Evolutionary conservation across 2,888 invertebrate genomes (phyloP), one percentile per base, ranked within the genome.

Genomic region (Plusia festucae): DNA sequence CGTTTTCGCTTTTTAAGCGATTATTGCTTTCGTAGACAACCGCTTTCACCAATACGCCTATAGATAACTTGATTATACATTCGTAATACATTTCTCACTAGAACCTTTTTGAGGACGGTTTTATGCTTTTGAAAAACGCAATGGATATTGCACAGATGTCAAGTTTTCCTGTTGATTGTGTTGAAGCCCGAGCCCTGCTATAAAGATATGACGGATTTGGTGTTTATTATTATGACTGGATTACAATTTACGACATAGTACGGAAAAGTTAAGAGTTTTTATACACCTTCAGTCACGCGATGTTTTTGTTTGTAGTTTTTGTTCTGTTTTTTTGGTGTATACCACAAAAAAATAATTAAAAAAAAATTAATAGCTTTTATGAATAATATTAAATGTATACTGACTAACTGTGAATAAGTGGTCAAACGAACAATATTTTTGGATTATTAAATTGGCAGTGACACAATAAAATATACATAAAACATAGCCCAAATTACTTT

Each of bases 401-500:
- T 30, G 30, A 9, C 9, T 9, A 0, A 30, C 30, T 9, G 30
- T 30, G 0, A 30, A 30, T 30, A 30, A 30, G 1, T 30, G 9
- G 9, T 30, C 30, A 7, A 30, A 30, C 30, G 0, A 30, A 30
- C 1, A 40, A n/a, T 15, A n/a, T 40, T 40, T 40, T 1, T 6
- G 40, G n/a, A n/a, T n/a, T n/a, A 40, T 40, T 40, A 40, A 40
- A 40, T n/a, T 40, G 40, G 40, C n/a, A 6, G 40, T 53, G 57
- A 52, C 64, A 52, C 64, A 68, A 30, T 73, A 68, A 78, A 73
- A 68, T 34, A 73, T 64, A 73, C 74, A 64, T 64, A 73, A 77
- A 74, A 78, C 64, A 78, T 60, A 59, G 78, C 70, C 74, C 32
- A 69, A 73, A 74, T 68, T 68, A 68, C 64, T 74, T 78, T 30